Percentiles rank a stretch among this genome's conserved stretches.
These are phyloP conservation scores for Phylloscopus trochilus DNA, from an alignment of 2,113 vertebrate species.

Conservation along the genomic window DNA sequence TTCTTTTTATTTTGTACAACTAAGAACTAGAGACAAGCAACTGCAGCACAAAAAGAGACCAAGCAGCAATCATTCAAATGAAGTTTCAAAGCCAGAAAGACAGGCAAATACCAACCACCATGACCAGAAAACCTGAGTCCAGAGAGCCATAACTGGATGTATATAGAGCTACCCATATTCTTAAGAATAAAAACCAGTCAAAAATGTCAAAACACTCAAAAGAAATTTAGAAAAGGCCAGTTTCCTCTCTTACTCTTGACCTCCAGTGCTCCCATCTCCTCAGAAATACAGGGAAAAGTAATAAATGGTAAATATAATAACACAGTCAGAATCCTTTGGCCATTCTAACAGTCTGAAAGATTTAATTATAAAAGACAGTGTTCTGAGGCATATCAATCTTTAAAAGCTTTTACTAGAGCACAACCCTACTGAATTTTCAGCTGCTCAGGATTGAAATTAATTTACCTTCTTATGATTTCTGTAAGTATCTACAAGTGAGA, in stretches of 20 bases:
- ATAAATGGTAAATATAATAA: neutral
- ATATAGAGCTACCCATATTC: neutral
- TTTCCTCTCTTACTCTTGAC: neutral
- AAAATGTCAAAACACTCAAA: neutral
- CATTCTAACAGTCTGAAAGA: neutral
- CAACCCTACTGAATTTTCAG: neutral
- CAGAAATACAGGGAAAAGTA: neutral
- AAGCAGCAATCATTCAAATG: neutral
- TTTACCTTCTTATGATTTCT: slow-evolving; percentile 24
- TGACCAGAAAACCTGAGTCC: neutral
- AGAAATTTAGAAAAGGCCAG: neutral
- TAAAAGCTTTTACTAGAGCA: neutral
- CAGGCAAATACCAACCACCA: neutral
- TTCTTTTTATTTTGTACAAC: neutral
- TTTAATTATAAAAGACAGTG: neutral
- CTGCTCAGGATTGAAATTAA: neutral
- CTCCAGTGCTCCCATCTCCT: neutral
- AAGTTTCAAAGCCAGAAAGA: slow-evolving; percentile 8
- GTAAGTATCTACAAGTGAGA: neutral
- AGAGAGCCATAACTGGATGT: neutral
- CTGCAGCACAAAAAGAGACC: neutral
- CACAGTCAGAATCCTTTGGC: neutral
- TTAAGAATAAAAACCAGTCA: neutral
- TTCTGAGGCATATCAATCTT: neutral
- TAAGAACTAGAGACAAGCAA: neutral